phyloP scores from a whole-genome alignment of 37 sponge, comb jelly and placozoan genomes.

The Bolinopsis microptera region DNA sequence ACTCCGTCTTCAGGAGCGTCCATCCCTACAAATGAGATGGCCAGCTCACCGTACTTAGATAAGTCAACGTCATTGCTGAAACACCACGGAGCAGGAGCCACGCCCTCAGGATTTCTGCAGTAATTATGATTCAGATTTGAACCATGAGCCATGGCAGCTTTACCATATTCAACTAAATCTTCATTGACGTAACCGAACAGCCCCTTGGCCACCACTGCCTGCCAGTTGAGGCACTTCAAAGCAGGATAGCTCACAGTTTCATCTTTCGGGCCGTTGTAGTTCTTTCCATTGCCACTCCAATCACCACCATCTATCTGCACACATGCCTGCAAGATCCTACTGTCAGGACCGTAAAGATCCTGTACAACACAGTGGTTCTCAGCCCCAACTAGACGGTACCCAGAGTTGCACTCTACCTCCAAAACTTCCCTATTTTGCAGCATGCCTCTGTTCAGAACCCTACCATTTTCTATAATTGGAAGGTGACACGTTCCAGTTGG shows the following conservation, averaged over 20 bases:
- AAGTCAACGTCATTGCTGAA: neutral
- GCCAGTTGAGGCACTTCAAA: neutral
- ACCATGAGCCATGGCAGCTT: neutral
- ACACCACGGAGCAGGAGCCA: neutral
- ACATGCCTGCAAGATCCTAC: constrained; percentile 17
- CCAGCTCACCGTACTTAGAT: neutral
- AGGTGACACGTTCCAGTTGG: neutral
- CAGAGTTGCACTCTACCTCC: neutral
- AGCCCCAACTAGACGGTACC: constrained; percentile 20
- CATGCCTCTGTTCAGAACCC: neutral
- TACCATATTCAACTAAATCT: neutral
- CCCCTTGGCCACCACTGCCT: neutral
- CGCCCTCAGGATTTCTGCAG: neutral
- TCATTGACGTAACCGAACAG: neutral
- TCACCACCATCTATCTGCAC: neutral
- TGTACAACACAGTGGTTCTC: constrained; percentile 54
- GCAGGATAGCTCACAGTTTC: neutral
- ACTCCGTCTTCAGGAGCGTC: neutral
- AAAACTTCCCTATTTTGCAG: neutral
- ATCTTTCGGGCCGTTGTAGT: neutral
- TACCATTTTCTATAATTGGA: neutral
- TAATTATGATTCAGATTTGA: constrained; percentile 4
- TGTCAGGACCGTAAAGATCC: constrained; percentile 47
- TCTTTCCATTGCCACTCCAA: neutral
- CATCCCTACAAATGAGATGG: neutral